A percentile compares a stretch with the other conserved stretches of the same genome.
phyloP scores from a whole-genome alignment of 2,113 vertebrate species.

The Nettapus auritus region DNA sequence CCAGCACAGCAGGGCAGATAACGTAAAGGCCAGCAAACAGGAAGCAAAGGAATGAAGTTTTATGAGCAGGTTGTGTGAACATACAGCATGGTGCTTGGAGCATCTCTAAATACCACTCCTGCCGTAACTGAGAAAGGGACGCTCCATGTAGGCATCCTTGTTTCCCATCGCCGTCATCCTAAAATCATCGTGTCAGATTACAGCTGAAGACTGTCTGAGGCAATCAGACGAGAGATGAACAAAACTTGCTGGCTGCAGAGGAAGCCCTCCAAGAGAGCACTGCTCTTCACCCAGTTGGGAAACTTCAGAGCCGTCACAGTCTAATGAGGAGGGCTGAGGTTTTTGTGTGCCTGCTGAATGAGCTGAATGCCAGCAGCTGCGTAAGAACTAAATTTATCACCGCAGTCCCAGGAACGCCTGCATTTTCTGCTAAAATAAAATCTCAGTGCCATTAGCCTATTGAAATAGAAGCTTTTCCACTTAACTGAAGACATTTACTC shows the following conservation, averaged over 20 bases:
- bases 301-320: background rate
- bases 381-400: constrained; percentile 42
- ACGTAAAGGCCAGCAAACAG: background rate
- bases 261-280: background rate
- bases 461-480: constrained; percentile 50
- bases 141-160: background rate
- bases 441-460: constrained; percentile 6
- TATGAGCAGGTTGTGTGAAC: background rate
- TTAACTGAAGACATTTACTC: constrained; percentile 37
- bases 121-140: background rate
- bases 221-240: background rate
- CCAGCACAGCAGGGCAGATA: background rate
- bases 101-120: background rate
- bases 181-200: background rate
- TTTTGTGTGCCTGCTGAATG: background rate
- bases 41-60: background rate
- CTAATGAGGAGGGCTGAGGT: background rate
- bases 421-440: constrained; percentile 43
- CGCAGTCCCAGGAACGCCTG: background rate
- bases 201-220: background rate
- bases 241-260: background rate
- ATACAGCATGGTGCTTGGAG: background rate
- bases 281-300: background rate
- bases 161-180: background rate
- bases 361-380: constrained; percentile 9